Percentiles rank a stretch among this genome's conserved stretches.
Conservation (phyloP, 2,113 vertebrate genomes). For the Siniperca knerii region DNA sequence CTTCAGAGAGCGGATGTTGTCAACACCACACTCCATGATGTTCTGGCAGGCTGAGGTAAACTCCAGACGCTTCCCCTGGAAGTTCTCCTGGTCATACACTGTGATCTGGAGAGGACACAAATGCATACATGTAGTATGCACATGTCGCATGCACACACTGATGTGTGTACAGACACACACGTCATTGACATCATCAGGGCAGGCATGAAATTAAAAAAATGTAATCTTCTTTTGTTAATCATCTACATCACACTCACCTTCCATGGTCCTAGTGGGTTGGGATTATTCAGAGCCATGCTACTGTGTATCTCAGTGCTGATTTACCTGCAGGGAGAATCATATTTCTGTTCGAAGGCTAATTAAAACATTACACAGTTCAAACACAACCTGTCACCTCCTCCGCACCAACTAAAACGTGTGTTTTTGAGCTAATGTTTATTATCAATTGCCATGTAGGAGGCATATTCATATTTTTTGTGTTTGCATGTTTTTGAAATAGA, state of each 20-base stretch:
- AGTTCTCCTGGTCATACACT: slow-evolving; percentile 95
- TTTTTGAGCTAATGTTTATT: background rate
- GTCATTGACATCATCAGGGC: slow-evolving; percentile 29
- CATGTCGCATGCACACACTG: slow-evolving; percentile 47
- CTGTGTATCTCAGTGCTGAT: slow-evolving; percentile 59
- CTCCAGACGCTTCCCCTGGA: slow-evolving; percentile 95
- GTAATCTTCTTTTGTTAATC: slow-evolving; percentile 11
- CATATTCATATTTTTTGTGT: background rate
- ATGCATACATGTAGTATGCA: slow-evolving; percentile 60
- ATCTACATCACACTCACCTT: slow-evolving; percentile 85
- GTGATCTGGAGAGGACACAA: slow-evolving; percentile 87
- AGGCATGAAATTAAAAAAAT: slow-evolving; percentile 28
- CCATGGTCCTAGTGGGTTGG: slow-evolving; percentile 91
- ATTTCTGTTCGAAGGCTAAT: background rate
- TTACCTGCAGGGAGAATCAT: slow-evolving; percentile 62
- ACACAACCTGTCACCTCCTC: background rate
- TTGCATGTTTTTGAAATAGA: background rate
- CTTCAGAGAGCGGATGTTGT: slow-evolving; percentile 94
- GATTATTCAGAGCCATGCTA: slow-evolving; percentile 94
- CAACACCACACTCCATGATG: slow-evolving; percentile 90
- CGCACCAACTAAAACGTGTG: background rate
- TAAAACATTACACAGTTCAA: background rate
- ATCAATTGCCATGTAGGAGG: background rate
- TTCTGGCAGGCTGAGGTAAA: slow-evolving; percentile 93
- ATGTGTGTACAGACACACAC: slow-evolving; percentile 40